Percentiles rank a stretch among this genome's conserved stretches.
Evolutionary conservation across 2,888 invertebrate species (phyloP).

Genomic region (Acrocyrtus sp.): DNA sequence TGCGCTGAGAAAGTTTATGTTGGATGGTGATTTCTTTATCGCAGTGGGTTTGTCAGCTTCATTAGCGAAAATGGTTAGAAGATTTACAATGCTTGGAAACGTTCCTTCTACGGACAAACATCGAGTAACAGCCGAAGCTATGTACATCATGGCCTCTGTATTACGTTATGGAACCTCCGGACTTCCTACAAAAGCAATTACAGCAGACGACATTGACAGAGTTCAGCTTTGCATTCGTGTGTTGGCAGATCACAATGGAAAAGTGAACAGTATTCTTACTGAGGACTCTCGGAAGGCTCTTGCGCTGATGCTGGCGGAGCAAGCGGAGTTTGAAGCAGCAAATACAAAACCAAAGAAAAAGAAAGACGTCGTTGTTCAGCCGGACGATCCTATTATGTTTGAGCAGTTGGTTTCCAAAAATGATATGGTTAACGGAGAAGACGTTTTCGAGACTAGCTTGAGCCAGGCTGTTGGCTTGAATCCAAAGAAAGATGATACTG

Average conservation of each 20-base stretch:
- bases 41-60: constrained; percentile 92
- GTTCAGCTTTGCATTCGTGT: constrained; percentile 84
- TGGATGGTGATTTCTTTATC: constrained; percentile 96
- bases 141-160: constrained; percentile 88
- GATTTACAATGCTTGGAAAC: constrained; percentile 66
- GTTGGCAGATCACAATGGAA: constrained; percentile 72
- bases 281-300: constrained; percentile 80
- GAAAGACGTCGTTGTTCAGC: constrained; percentile 76
- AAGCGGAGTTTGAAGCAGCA: constrained; percentile 77
- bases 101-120: constrained; percentile 66
- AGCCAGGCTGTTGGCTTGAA: constrained; percentile 83
- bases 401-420: constrained; percentile 78
- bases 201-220: constrained; percentile 95
- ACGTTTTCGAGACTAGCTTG: constrained; percentile 95
- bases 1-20: constrained; percentile 85
- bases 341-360: constrained; percentile 75
- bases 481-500: constrained; percentile 68
- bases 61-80: constrained; percentile 87
- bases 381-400: constrained; percentile 87
- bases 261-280: constrained; percentile 74
- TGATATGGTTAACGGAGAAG: constrained; percentile 74
- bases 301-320: constrained; percentile 83
- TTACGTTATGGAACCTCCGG: constrained; percentile 84
- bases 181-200: constrained; percentile 76
- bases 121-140: constrained; percentile 81